phyloP scores from a whole-genome alignment of 1,140 invertebrate genomes.

The Cydia pomonella region DNA sequence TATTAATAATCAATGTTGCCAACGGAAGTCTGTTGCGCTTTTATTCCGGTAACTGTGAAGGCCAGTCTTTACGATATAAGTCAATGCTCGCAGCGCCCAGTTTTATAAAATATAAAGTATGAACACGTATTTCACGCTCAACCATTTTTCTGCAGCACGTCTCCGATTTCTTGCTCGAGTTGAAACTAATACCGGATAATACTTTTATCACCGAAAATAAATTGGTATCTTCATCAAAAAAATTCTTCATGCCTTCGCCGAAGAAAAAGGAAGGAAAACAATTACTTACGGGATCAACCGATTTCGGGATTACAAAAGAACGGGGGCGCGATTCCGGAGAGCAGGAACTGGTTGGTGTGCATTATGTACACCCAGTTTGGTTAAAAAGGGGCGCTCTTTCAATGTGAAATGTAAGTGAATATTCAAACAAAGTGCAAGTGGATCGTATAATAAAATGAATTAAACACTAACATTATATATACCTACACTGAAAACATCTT shows the following conservation, averaged over 20 bases:
- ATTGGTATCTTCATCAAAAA: conserved; percentile 26
- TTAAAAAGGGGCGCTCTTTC: background rate
- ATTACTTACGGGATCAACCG: conserved; percentile 25
- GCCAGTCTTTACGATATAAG: too few species aligned
- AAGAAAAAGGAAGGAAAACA: conserved; percentile 21
- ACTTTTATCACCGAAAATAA: conserved; percentile 1
- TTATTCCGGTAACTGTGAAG: too few species aligned
- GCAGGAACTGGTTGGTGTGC: background rate
- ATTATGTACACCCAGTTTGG: background rate
- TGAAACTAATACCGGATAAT: conserved; percentile 16
- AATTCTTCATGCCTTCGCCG: background rate
- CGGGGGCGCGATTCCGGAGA: background rate
- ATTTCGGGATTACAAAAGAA: conserved; percentile 9
- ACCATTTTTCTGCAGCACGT: background rate
- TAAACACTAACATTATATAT: too few species aligned
- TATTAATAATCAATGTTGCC: too few species aligned
- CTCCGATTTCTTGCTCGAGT: conserved; percentile 10
- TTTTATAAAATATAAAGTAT: background rate
- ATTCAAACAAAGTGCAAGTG: too few species aligned
- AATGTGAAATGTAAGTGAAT: background rate
- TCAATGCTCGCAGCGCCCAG: too few species aligned
- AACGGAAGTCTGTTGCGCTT: too few species aligned
- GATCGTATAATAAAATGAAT: too few species aligned
- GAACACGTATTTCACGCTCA: background rate
- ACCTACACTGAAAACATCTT: too few species aligned